Evolutionary conservation across 2,888 invertebrate species (phyloP).

Genomic region (Pollenia angustigena): DNA sequence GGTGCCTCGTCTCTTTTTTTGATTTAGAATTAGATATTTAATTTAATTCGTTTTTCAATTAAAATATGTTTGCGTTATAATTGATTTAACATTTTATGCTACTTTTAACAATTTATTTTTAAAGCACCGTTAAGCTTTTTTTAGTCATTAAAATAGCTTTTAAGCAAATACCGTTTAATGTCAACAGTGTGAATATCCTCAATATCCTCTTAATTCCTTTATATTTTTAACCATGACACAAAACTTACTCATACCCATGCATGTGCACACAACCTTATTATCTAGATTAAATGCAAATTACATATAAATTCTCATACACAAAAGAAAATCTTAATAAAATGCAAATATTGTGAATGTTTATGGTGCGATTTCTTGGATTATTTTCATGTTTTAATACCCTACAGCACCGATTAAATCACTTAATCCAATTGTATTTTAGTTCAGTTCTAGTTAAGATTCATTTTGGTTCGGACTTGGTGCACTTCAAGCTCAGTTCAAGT

Average conservation of each 20-base stretch:
- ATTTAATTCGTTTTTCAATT: no score
- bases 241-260: conserved; percentile 10
- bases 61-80: no score
- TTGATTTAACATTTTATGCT: background rate
- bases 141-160: background rate
- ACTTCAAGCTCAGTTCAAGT: no score
- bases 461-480: no score
- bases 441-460: no score
- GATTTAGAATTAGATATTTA: no score
- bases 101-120: background rate
- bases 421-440: no score
- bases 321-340: conserved; percentile 67
- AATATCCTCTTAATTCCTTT: conserved; percentile 42
- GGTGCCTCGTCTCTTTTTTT: no score
- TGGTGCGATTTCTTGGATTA: conserved; percentile 49
- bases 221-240: conserved; percentile 59
- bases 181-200: background rate
- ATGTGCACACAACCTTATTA: conserved; percentile 51
- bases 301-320: conserved; percentile 28
- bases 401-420: no score
- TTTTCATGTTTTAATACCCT: conserved; percentile 11
- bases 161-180: background rate
- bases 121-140: background rate
- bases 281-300: conserved; percentile 60
- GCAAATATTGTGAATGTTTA: conserved; percentile 58